These are phyloP conservation scores for Naja naja DNA, from an alignment of 2,113 vertebrate genomes.

Conservation along the genomic window DNA sequence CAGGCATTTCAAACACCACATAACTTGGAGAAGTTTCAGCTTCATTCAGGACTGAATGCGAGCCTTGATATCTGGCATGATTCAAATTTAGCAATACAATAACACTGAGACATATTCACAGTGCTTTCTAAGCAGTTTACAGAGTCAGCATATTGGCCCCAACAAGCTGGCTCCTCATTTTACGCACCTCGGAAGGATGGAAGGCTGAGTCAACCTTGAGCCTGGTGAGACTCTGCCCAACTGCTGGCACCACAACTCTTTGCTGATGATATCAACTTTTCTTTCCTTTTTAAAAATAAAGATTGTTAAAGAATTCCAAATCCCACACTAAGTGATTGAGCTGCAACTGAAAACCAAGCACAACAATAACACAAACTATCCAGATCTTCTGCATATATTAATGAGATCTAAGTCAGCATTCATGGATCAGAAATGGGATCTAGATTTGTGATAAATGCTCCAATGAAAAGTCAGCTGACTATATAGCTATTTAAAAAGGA, in stretches of 20 bases:
- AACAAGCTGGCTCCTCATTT: too few species aligned
- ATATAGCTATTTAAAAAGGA: not conserved
- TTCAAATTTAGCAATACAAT: not conserved
- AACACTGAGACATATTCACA: too few species aligned
- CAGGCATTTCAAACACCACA: not conserved
- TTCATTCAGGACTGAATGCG: not conserved
- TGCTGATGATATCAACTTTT: not conserved
- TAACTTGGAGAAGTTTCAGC: not conserved
- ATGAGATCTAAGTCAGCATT: not conserved
- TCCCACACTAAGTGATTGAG: not conserved
- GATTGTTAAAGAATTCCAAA: not conserved
- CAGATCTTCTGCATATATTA: not conserved
- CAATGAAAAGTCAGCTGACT: not conserved
- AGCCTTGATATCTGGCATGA: not conserved
- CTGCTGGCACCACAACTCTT: too few species aligned
- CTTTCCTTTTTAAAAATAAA: not conserved
- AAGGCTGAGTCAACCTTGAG: too few species aligned
- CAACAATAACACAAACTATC: not conserved
- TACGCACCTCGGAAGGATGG: too few species aligned
- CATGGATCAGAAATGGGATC: not conserved
- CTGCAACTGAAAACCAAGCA: not conserved
- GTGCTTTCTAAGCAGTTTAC: too few species aligned
- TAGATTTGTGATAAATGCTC: not conserved
- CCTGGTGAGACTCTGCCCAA: too few species aligned
- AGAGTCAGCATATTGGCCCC: too few species aligned